These are phyloP conservation scores for Naja naja DNA, from an alignment of 2,113 vertebrate genomes.

Conservation along the genomic window DNA sequence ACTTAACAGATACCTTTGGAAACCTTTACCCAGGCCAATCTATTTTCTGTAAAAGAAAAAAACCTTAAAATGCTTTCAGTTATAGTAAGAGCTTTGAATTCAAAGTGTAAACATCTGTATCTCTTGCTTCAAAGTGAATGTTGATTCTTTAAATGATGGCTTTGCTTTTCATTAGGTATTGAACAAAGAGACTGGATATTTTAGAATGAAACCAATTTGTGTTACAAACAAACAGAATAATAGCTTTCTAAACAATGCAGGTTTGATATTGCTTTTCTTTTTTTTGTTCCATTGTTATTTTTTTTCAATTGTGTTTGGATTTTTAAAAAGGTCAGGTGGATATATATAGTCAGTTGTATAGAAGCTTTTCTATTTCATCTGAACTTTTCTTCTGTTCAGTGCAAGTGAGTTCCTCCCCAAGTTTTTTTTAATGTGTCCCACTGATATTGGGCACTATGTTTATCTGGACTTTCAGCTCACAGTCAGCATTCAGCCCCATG, in stretches of 20 bases:
- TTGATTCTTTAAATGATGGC: not conserved
- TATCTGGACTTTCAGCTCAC: conserved; percentile 62
- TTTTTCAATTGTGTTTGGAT: conserved; percentile 28
- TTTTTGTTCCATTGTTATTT: not conserved
- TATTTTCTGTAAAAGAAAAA: not conserved
- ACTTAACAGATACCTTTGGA: not conserved
- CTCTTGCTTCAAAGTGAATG: conserved; percentile 13
- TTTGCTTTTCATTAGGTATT: not conserved
- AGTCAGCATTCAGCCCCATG: conserved; percentile 49
- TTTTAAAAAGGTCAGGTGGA: conserved; percentile 29
- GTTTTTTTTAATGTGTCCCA: conserved; percentile 36
- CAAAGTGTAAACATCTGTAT: not conserved
- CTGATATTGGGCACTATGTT: conserved; percentile 51
- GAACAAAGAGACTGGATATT: not conserved
- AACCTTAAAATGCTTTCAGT: not conserved
- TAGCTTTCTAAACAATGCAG: conserved; percentile 51
- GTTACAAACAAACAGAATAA: conserved; percentile 21
- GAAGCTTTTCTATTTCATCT: conserved; percentile 47
- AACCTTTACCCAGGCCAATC: not conserved
- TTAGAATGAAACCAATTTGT: conserved; percentile 6
- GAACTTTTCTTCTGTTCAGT: conserved; percentile 49
- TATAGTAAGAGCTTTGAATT: conserved; percentile 1
- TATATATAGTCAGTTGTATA: conserved; percentile 50
- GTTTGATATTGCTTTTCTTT: conserved; percentile 34
- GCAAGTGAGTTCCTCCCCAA: not conserved